phyloP scores from a whole-genome alignment of 2,888 invertebrate species.

The Xanthostigma xanthostigma region DNA sequence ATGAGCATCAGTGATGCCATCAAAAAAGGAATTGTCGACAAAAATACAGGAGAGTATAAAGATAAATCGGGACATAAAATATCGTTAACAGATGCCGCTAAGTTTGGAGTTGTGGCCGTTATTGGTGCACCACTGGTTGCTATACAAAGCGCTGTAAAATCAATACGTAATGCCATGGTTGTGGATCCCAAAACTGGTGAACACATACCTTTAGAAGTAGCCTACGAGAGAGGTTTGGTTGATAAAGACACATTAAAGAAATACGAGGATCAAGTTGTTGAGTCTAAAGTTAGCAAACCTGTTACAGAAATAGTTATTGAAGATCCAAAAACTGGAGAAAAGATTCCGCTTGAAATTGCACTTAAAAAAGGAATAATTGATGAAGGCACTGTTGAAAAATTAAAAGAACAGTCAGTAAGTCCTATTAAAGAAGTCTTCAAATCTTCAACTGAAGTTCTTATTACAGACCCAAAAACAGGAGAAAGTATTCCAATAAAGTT shows the following conservation, averaged over 20 bases:
- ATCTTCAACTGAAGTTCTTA: constrained; percentile 28
- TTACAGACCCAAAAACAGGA: constrained; percentile 35
- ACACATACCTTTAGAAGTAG: constrained; percentile 65
- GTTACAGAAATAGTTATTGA: constrained; percentile 25
- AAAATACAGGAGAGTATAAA: constrained; percentile 49
- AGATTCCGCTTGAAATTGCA: constrained; percentile 64
- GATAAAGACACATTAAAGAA: constrained; percentile 37
- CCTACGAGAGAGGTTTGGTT: constrained; percentile 61
- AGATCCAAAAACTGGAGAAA: constrained; percentile 33
- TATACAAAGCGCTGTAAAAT: constrained; percentile 50
- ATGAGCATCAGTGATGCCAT: constrained; percentile 63
- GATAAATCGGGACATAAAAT: constrained; percentile 50
- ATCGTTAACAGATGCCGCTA: constrained; percentile 56
- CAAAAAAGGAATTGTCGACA: constrained; percentile 56
- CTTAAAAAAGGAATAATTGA: constrained; percentile 60
- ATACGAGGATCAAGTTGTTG: constrained; percentile 33
- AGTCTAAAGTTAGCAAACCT: constrained; percentile 13
- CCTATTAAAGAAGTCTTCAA: constrained; percentile 13
- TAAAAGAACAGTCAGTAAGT: constrained; percentile 13
- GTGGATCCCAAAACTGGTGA: constrained; percentile 70
- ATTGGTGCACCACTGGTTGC: constrained; percentile 61
- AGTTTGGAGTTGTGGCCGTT: constrained; percentile 61
- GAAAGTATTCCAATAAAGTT: constrained; percentile 56
- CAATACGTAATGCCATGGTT: constrained; percentile 44
- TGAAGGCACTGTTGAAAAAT: constrained; percentile 32